A percentile compares a stretch with the other conserved stretches of the same genome.
Conservation (phyloP, 2,113 vertebrate species). For the Pygoscelis antarcticus region DNA sequence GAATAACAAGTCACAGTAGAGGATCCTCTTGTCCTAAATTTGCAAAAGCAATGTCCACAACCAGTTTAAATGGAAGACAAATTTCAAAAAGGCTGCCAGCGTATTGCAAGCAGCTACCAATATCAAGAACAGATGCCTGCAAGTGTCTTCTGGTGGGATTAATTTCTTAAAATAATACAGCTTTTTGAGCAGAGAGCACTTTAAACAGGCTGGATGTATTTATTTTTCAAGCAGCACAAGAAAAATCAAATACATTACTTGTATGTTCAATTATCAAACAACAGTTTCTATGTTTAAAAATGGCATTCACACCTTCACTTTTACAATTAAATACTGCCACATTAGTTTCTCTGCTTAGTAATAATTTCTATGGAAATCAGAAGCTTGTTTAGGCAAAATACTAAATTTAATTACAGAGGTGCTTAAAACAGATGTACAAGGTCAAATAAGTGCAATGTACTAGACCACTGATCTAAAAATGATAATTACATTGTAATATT, state of each 20-base stretch:
- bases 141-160: background rate
- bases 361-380: constrained; percentile 4
- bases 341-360: background rate
- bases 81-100: background rate
- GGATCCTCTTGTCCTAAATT: background rate
- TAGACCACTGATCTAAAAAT: background rate
- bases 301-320: background rate
- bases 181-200: background rate
- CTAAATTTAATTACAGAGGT: constrained; percentile 20
- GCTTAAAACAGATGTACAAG: constrained; percentile 8
- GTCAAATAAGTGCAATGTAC: background rate
- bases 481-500: background rate
- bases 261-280: background rate
- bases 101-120: background rate
- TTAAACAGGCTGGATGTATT: background rate
- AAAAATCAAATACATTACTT: constrained; percentile 9
- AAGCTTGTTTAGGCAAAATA: constrained; percentile 7
- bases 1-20: background rate
- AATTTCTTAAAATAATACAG: background rate
- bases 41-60: background rate
- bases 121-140: background rate
- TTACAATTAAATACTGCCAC: constrained; percentile 10
- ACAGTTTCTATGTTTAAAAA: background rate
- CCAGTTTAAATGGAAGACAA: background rate
- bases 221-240: constrained; percentile 42